Conservation (phyloP, 2,797 vertebrate species). For the Anniella stebbinsi region DNA sequence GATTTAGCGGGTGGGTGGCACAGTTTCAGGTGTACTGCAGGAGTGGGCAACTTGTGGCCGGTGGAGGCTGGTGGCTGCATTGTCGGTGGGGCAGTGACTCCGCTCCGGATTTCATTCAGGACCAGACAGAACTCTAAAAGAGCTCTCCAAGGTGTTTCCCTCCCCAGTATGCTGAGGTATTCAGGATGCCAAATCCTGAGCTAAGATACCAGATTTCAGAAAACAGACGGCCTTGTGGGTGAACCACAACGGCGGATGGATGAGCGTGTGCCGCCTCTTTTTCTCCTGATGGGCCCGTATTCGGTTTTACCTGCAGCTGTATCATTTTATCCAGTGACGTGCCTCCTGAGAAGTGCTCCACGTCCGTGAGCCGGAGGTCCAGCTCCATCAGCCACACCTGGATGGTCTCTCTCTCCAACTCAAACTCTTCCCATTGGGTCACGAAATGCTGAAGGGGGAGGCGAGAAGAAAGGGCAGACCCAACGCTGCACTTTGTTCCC, state of each 20-base stretch:
- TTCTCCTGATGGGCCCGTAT: neutral
- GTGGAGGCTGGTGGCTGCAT: too few relatives aligned
- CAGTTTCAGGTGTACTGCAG: neutral
- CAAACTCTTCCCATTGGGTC: conserved; percentile 82
- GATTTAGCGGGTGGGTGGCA: too few relatives aligned
- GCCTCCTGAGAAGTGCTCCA: conserved; percentile 80
- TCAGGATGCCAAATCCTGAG: neutral
- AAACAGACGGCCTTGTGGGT: neutral
- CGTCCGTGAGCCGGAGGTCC: conserved; percentile 79
- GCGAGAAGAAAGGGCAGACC: neutral
- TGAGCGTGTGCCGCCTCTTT: rapidly evolving
- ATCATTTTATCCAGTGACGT: conserved; percentile 80
- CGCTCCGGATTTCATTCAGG: too few relatives aligned
- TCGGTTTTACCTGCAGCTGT: conserved; percentile 80
- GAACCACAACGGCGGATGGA: neutral
- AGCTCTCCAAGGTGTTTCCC: too few relatives aligned
- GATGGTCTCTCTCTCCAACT: conserved; percentile 82
- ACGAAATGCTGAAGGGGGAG: conserved; percentile 72
- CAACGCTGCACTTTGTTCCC: rapidly evolving
- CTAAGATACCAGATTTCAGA: neutral
- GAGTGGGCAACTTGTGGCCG: too few relatives aligned
- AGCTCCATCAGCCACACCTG: conserved; percentile 82
- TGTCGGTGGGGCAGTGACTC: too few relatives aligned
- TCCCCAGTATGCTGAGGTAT: neutral
- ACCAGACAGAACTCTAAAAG: too few relatives aligned